Base-by-base conservation (phyloP, 2,888 invertebrate genomes). In the Anthoptus insignis region DNA sequence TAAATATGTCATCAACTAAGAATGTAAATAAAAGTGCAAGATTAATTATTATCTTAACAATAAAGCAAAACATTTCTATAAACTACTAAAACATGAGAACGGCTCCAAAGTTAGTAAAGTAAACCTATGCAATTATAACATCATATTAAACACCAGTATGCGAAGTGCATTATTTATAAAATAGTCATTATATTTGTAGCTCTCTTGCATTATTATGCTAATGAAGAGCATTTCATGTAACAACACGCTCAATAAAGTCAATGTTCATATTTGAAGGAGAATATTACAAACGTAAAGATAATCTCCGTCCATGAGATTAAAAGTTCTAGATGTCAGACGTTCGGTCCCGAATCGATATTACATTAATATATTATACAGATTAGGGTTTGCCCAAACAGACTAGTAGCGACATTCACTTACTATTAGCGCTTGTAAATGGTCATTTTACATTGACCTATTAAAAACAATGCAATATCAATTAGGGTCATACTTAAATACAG, bases 281-380 rank as follows among this genome's bases (percentile, higher is more conserved):
- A 71, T 73, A 72, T 68, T 70, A 72, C 65, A 73, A 73, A 75
- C 66, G 73, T 76, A 76, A 80, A 79, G 74, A 70, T 80, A 78
- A 81, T 84, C 82, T 89, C 89, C 89, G 89, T 89, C 89, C 89
- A 89, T 82, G 84, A 83, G 80, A 81, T 83, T 79, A 81, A 71
- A 64, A 70, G 64, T 58, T 53, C 50, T 67, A 66, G 66, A 45
- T 47, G 65, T 54, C 68, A 60, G 63, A 54, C 52, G 54, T 59
- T 64, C 29, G 27, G 24, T 16, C 32, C 34, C 47, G 16, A 34
- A 24, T 32, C 52, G 52, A 22, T 47, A 24, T 3, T 47, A 47
- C 47, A 45, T 45, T 45, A 21, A 16, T 56, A 34, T 54, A 56
- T 24, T 52, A 34, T 59, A 14, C 24, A 27, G 27, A 19, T 52